Evolutionary conservation across 2,797 vertebrate species (phyloP).

Genomic region (Ataeniobius toweri): DNA sequence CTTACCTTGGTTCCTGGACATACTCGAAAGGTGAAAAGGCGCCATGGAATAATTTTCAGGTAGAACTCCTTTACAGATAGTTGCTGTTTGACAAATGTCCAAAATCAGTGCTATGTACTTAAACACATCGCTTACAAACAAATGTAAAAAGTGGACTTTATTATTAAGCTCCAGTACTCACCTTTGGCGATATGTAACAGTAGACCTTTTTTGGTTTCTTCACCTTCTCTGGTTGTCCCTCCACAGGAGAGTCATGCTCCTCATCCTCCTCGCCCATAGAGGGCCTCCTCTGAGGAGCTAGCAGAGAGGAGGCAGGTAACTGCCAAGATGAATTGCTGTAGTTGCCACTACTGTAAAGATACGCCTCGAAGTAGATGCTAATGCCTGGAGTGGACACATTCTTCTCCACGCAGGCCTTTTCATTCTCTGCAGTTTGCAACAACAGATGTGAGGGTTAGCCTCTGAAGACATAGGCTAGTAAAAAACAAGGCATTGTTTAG

Average conservation of each 20-base stretch:
- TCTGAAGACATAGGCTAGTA: not conserved
- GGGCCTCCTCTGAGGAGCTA: constrained; percentile 88
- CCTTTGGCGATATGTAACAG: constrained; percentile 99
- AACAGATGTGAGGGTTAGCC: not conserved
- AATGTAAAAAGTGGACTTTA: not conserved
- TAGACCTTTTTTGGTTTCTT: constrained; percentile 99
- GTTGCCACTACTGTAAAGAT: constrained; percentile 92
- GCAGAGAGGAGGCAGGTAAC: constrained; percentile 85
- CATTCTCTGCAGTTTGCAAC: constrained; percentile 84
- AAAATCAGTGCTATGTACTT: constrained; percentile 1
- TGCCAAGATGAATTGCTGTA: constrained; percentile 90
- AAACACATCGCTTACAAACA: not conserved
- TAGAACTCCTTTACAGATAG: constrained; percentile 99
- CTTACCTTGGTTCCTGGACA: constrained; percentile 97
- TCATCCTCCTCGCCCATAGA: constrained; percentile 92
- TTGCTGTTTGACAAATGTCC: constrained; percentile 83
- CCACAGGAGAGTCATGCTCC: constrained; percentile 91
- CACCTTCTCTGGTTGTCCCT: constrained; percentile 92
- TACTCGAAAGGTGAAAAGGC: constrained; percentile 97
- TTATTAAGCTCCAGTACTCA: constrained; percentile 44
- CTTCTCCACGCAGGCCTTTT: constrained; percentile 95
- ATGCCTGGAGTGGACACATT: constrained; percentile 97
- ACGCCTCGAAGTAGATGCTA: constrained; percentile 98
- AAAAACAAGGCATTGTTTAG: not conserved
- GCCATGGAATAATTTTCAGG: constrained; percentile 99